Conservation (phyloP, 2,888 invertebrate species). For the Chrysodeixis includens region DNA sequence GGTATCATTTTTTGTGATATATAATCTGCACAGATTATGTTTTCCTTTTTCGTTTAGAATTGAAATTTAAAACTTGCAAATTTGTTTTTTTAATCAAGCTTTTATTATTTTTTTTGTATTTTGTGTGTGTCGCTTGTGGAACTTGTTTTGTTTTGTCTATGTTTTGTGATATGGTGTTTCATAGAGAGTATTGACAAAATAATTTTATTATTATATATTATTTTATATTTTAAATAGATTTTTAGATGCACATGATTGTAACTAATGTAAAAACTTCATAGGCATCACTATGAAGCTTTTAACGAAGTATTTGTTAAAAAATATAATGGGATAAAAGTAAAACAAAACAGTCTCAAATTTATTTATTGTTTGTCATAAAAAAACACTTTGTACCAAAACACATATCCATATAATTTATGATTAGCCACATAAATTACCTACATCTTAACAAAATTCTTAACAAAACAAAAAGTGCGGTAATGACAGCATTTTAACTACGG, state of each 20-base stretch:
- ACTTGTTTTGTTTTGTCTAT: not conserved
- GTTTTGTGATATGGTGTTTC: not conserved
- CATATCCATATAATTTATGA: slow-evolving; percentile 1
- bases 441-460: slow-evolving; percentile 39
- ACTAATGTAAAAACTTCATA: no score
- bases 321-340: not conserved
- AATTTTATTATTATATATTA: no score
- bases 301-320: no score
- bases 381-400: not conserved
- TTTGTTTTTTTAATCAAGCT: not conserved
- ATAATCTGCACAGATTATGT: slow-evolving; percentile 46
- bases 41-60: slow-evolving; percentile 18
- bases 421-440: slow-evolving; percentile 27
- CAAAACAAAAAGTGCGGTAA: slow-evolving; percentile 60
- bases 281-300: no score
- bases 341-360: no score
- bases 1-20: slow-evolving; percentile 45
- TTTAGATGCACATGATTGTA: no score
- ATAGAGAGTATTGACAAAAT: not conserved
- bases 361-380: no score
- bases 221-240: no score
- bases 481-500: slow-evolving; percentile 63
- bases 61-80: not conserved
- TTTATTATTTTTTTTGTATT: slow-evolving; percentile 1
- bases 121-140: not conserved